Evolutionary conservation across 2,797 vertebrate species (phyloP).

Genomic region (Mustela erminea): DNA sequence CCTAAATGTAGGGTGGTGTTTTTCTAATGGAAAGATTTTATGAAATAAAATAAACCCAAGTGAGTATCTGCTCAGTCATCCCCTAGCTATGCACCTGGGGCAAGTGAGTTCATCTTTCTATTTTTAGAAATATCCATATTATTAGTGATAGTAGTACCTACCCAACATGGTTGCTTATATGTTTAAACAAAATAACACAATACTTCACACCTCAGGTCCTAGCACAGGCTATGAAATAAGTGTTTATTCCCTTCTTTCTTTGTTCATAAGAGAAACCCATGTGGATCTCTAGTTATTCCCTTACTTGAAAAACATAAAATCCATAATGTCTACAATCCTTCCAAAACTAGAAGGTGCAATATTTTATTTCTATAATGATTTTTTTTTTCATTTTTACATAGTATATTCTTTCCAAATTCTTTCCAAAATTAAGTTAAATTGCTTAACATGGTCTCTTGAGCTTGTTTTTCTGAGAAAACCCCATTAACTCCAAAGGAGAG

Average conservation of each 20-base stretch:
- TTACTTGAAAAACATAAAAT: slow-evolving; percentile 38
- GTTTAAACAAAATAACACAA: slow-evolving; percentile 2
- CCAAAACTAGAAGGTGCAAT: slow-evolving; percentile 48
- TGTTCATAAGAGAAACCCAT: slow-evolving; percentile 37
- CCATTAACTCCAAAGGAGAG: not conserved
- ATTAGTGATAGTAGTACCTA: not conserved
- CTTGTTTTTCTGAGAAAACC: not conserved
- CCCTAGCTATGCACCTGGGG: not conserved
- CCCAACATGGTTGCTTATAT: not conserved
- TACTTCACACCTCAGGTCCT: not conserved
- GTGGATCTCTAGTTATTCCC: slow-evolving; percentile 9
- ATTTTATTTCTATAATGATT: slow-evolving; percentile 27
- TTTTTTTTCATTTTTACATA: slow-evolving; percentile 9
- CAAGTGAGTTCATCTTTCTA: slow-evolving; percentile 5
- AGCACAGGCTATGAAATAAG: not conserved
- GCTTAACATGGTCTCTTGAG: not conserved
- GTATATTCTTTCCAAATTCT: slow-evolving; percentile 3
- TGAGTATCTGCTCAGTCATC: not conserved
- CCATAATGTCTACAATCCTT: slow-evolving; percentile 1
- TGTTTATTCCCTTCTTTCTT: slow-evolving; percentile 33
- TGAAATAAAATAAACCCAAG: not conserved
- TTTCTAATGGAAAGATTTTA: not conserved
- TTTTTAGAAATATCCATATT: not conserved
- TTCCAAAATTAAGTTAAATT: slow-evolving; percentile 32
- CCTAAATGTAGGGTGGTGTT: not conserved